These are phyloP conservation scores for Coregonus sp. DNA, from an alignment of 2,797 vertebrate species.

Conservation along the genomic window DNA sequence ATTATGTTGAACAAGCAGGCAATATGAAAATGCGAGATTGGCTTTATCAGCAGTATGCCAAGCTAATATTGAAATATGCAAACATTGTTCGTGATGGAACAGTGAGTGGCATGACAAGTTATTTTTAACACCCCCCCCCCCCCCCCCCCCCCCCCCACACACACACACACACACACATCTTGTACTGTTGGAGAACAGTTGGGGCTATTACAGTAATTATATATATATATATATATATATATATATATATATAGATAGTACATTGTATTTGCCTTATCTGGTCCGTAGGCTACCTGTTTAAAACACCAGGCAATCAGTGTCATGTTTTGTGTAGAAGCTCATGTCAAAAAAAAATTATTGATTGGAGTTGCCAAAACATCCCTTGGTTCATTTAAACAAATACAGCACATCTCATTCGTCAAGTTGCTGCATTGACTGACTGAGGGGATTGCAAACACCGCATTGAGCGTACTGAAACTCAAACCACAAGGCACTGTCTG, in stretches of 20 bases:
- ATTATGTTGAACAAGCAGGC: constrained; percentile 52
- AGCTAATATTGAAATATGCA: constrained; percentile 36
- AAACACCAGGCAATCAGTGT: background rate
- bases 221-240: background rate
- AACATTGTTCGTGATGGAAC: constrained; percentile 17
- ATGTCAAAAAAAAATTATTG: background rate
- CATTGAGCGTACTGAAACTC: background rate
- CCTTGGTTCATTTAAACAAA: too few species aligned
- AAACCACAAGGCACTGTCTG: background rate
- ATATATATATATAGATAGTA: background rate
- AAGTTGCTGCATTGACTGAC: background rate
- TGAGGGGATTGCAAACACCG: background rate
- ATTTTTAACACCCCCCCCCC: background rate
- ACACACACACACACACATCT: background rate
- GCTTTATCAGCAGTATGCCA: constrained; percentile 46
- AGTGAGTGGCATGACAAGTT: constrained; percentile 9
- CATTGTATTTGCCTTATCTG: background rate
- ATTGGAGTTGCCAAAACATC: background rate
- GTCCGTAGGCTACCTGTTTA: background rate
- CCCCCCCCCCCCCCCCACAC: too few species aligned
- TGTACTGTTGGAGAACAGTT: background rate
- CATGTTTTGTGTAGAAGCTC: background rate
- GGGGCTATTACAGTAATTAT: background rate
- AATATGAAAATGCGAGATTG: constrained; percentile 52
- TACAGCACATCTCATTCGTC: background rate